Conservation (phyloP, 92 coral and sea anemone species). For the Epizoanthus rinbou region DNA sequence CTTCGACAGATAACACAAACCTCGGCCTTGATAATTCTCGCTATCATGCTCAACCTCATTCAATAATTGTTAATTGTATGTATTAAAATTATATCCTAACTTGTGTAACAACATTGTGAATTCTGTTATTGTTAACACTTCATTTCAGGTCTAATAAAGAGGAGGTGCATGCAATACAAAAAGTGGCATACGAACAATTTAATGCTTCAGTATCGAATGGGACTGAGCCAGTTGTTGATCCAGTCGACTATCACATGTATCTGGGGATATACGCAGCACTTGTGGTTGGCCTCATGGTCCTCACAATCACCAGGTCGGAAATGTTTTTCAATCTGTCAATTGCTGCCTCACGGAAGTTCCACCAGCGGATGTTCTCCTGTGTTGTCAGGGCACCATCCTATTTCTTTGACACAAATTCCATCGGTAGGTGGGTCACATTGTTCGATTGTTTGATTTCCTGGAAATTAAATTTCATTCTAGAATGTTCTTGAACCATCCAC, state of each 20-base stretch:
- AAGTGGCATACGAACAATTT: background rate
- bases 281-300: slow-evolving; percentile 52
- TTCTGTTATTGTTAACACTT: too few species aligned
- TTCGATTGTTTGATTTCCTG: background rate
- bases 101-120: too few species aligned
- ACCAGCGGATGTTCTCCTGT: slow-evolving; percentile 56
- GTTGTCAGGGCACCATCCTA: slow-evolving; percentile 59
- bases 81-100: too few species aligned
- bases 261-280: slow-evolving; percentile 59
- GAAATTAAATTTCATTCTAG: too few species aligned
- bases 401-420: slow-evolving; percentile 70
- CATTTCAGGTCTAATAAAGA: slow-evolving; percentile 61
- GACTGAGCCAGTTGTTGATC: slow-evolving; percentile 42
- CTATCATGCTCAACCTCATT: too few species aligned
- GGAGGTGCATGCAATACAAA: slow-evolving; percentile 44
- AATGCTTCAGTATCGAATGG: slow-evolving; percentile 35
- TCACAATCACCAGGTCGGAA: slow-evolving; percentile 52
- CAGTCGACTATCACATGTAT: slow-evolving; percentile 44
- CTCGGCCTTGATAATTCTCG: too few species aligned
- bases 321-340: slow-evolving; percentile 56
- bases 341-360: slow-evolving; percentile 60
- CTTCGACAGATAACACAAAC: too few species aligned
- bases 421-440: slow-evolving; percentile 43
- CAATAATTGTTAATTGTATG: too few species aligned
- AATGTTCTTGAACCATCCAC: too few species aligned